These are phyloP conservation scores for Heliconius hewitsoni DNA, from an alignment of 1,140 invertebrate genomes.

Conservation along the genomic window DNA sequence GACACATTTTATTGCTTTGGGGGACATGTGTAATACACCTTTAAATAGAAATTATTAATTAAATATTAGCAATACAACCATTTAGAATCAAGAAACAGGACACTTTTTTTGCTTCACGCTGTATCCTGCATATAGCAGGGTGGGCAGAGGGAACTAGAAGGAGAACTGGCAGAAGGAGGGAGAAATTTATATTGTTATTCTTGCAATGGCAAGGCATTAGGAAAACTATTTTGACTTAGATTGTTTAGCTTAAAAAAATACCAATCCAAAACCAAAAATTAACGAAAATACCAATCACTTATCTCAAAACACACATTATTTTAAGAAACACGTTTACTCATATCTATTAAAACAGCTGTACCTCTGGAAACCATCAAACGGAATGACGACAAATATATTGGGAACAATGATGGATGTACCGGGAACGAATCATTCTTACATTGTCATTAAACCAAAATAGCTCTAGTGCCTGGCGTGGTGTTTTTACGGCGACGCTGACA, in stretches of 20 bases:
- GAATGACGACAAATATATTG: constrained; percentile 24
- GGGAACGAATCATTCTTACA: constrained; percentile 53
- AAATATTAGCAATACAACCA: too few relatives aligned
- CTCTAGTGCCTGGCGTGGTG: constrained; percentile 44
- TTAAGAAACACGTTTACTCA: not conserved
- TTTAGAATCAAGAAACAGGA: too few relatives aligned
- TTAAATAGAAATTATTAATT: not conserved
- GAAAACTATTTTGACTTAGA: too few relatives aligned
- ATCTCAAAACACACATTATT: not conserved
- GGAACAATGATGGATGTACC: constrained; percentile 35
- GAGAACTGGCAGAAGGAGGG: too few relatives aligned
- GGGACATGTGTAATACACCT: not conserved
- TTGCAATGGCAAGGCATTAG: too few relatives aligned
- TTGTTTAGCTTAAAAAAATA: too few relatives aligned
- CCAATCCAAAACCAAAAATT: too few relatives aligned
- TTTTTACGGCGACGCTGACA: constrained; percentile 56
- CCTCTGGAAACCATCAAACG: constrained; percentile 28
- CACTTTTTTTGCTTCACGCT: too few relatives aligned
- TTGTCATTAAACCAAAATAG: constrained; percentile 76
- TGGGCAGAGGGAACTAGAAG: too few relatives aligned
- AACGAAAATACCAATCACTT: not conserved
- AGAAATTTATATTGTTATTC: too few relatives aligned
- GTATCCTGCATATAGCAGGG: too few relatives aligned
- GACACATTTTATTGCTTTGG: constrained; percentile 13
- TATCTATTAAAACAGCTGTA: constrained; percentile 3